A percentile compares a stretch with the other conserved stretches of the same genome.
Conservation (phyloP, 1,140 invertebrate species). For the Listronotus bonariensis region DNA sequence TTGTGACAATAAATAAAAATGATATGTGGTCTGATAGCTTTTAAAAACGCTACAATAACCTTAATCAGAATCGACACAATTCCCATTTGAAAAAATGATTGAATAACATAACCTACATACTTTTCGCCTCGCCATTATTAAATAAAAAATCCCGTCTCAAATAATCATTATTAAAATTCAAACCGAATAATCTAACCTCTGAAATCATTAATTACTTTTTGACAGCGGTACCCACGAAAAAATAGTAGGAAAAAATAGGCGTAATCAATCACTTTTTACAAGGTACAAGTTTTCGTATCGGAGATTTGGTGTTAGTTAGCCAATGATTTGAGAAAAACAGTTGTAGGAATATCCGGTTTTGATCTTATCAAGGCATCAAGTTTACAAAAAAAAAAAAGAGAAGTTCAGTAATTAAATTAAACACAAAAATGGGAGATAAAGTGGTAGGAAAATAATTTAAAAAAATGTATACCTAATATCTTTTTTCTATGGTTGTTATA, state of each 20-base stretch:
- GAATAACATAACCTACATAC: constrained; percentile 7
- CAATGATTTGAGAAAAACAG: no score
- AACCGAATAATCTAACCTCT: constrained; percentile 17
- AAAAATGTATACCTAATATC: no score
- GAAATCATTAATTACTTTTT: constrained; percentile 21
- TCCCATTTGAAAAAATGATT: constrained; percentile 10
- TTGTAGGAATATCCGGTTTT: no score
- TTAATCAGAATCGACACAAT: constrained; percentile 16
- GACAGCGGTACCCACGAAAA: constrained; percentile 21
- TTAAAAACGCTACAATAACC: neutral
- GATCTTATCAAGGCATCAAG: no score
- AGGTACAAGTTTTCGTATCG: constrained; percentile 6
- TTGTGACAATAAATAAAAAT: no score
- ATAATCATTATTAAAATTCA: constrained; percentile 19
- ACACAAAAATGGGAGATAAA: no score
- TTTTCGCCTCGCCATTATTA: neutral
- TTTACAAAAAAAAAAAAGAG: no score
- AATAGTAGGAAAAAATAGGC: neutral
- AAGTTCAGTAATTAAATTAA: no score
- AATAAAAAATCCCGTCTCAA: constrained; percentile 6
- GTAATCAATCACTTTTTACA: constrained; percentile 16
- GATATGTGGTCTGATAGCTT: no score
- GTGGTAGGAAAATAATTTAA: no score
- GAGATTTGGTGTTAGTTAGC: no score
- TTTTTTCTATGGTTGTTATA: no score